Conservation (phyloP, 2,888 invertebrate genomes). For the Hypselothyrea guttata region DNA sequence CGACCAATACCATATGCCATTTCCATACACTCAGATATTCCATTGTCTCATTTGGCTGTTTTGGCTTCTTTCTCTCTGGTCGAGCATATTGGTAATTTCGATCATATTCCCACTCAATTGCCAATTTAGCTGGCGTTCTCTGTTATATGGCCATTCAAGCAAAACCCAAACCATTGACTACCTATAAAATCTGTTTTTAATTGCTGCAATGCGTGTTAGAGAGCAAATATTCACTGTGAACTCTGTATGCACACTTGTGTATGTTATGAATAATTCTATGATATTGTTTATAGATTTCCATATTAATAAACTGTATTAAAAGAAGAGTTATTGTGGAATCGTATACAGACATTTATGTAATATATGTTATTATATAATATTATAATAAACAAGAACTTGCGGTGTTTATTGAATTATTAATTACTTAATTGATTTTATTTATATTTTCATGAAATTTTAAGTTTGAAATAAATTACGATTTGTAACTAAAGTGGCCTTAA, state of each 20-base stretch:
- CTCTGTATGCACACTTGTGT: not conserved
- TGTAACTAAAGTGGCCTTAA: too few species aligned
- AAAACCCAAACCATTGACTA: slow-evolving; percentile 19
- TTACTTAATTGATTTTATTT: too few species aligned
- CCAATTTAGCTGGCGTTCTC: slow-evolving; percentile 41
- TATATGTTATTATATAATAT: too few species aligned
- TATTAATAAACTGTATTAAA: too few species aligned
- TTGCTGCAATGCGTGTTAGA: slow-evolving; percentile 37
- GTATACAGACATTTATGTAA: too few species aligned
- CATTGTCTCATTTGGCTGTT: slow-evolving; percentile 10
- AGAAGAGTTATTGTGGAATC: too few species aligned
- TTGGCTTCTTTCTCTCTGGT: not conserved
- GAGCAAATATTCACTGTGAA: not conserved
- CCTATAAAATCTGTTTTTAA: slow-evolving; percentile 63
- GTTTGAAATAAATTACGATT: too few species aligned
- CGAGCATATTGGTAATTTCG: slow-evolving; percentile 55
- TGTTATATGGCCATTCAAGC: slow-evolving; percentile 27
- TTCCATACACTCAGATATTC: slow-evolving; percentile 2
- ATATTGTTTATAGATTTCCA: too few species aligned
- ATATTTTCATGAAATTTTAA: too few species aligned
- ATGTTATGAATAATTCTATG: too few species aligned
- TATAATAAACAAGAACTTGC: too few species aligned
- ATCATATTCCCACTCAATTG: slow-evolving; percentile 40
- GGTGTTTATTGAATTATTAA: too few species aligned
- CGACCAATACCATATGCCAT: slow-evolving; percentile 12